Base-by-base conservation (phyloP, 2,113 vertebrate species). In the Pandion haliaetus region DNA sequence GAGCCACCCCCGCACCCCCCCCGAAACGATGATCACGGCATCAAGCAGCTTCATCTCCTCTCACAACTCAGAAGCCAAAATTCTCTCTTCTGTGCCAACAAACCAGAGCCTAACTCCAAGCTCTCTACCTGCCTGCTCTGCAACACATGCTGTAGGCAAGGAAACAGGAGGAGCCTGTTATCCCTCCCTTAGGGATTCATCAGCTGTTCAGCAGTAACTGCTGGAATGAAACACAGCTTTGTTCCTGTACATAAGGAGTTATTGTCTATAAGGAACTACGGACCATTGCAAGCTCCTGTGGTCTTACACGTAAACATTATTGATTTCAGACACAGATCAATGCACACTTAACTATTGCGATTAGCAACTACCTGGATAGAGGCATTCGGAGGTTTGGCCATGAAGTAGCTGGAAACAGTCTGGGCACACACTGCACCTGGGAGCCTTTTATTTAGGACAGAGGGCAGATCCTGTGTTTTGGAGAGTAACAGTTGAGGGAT, bases 1-100 rank as follows among this genome's bases (percentile, higher is more conserved):
- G 42, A 8, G 32, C 63, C n/a, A n/a, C n/a, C n/a, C n/a, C n/a
- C n/a, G n/a, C n/a, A n/a, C n/a, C 14, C 26, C 58, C 11, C 58
- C 14, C 63, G 42, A 50, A 70, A 36, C 0, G 1, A 10, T 3
- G 8, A 10, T 1, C 65, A 24, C 1, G 0, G 52, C 38, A 63
- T 7, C 45, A 9, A 34, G 17, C 82, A 24, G 25, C 74, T 55
- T 26, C 3, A 0, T 7, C 18, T 3, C 17, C 38, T 36, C 55
- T 78, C 49, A 11, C 42, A 20, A 25, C 34, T 49, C 21, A 1
- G 21, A 32, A 40, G 28, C 9, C 79, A 36, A 69, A 76, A 44
- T 52, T 15, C 10, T 13, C 69, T 26, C 42, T 8, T 19, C 9
- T 4, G 14, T 24, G 31, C 31, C 82, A 44, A 26, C 10, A 80